phyloP scores from a whole-genome alignment of 2,797 vertebrate species.

The Sternarchorhynchus goeldii region DNA sequence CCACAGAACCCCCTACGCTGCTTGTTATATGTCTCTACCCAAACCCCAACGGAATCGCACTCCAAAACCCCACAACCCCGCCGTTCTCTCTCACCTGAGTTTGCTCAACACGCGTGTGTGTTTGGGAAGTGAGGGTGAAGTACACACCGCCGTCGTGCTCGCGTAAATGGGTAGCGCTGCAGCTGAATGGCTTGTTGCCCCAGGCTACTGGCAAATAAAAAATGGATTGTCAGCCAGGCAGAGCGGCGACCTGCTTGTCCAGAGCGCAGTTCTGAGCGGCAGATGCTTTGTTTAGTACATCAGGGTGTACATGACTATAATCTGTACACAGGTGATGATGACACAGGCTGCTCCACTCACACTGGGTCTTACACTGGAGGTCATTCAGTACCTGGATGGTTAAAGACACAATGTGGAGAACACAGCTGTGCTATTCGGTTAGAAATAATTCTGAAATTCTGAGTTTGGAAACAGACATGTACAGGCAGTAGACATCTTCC shows the following conservation, averaged over 20 bases:
- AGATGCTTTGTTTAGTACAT: constrained; percentile 22
- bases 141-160: constrained; percentile 11
- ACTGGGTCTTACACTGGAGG: constrained; percentile 9
- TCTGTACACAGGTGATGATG: constrained; percentile 16
- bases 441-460: constrained; percentile 1
- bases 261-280: constrained; percentile 4
- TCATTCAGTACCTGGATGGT: neutral
- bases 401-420: neutral
- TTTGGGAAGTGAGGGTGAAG: constrained; percentile 33
- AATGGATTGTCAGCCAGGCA: constrained; percentile 40
- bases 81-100: neutral
- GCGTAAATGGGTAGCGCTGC: neutral
- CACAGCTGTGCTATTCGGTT: neutral
- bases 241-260: constrained; percentile 30
- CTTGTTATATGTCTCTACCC: constrained; percentile 3
- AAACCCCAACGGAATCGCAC: neutral
- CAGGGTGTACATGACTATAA: neutral
- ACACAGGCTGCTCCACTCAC: neutral
- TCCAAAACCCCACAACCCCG: neutral
- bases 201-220: constrained; percentile 39
- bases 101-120: constrained; percentile 13
- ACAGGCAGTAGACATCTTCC: neutral
- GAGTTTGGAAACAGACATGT: constrained; percentile 1
- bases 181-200: constrained; percentile 28
- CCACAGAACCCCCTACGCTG: neutral